Conservation (phyloP, 2,888 invertebrate species). For the Baronia brevicornis region DNA sequence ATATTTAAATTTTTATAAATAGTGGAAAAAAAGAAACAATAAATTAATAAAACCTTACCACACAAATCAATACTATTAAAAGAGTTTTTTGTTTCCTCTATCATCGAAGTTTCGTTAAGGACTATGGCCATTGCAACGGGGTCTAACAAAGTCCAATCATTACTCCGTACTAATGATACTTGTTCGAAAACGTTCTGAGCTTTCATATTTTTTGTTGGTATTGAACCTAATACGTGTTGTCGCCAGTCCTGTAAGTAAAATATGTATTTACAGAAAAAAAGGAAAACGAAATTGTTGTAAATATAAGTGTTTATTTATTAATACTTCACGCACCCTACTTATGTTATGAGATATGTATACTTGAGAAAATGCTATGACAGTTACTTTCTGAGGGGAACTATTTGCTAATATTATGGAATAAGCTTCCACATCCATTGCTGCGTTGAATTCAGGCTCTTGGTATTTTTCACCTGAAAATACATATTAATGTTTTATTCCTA, state of each 20-base stretch:
- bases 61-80: constrained; percentile 34
- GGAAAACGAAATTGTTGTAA: not conserved
- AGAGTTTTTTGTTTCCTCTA: constrained; percentile 25
- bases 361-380: constrained; percentile 38
- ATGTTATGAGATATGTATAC: constrained; percentile 24
- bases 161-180: constrained; percentile 26
- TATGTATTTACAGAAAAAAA: not conserved
- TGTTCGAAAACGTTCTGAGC: constrained; percentile 45
- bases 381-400: constrained; percentile 34
- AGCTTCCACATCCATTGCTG: constrained; percentile 42
- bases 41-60: constrained; percentile 30
- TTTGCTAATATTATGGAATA: constrained; percentile 33
- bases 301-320: constrained; percentile 36
- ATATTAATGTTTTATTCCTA: not conserved
- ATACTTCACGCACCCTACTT: constrained; percentile 28
- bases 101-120: constrained; percentile 22
- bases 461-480: constrained; percentile 23
- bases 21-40: constrained; percentile 27
- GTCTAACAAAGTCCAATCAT: constrained; percentile 40
- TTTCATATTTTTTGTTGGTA: constrained; percentile 41
- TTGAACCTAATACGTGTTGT: constrained; percentile 34
- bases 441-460: constrained; percentile 40
- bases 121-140: constrained; percentile 40
- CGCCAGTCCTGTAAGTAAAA: constrained; percentile 39
- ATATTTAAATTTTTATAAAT: constrained; percentile 28